Evolutionary conservation across 2,113 vertebrate species (phyloP).

Genomic region (Origma solitaria): DNA sequence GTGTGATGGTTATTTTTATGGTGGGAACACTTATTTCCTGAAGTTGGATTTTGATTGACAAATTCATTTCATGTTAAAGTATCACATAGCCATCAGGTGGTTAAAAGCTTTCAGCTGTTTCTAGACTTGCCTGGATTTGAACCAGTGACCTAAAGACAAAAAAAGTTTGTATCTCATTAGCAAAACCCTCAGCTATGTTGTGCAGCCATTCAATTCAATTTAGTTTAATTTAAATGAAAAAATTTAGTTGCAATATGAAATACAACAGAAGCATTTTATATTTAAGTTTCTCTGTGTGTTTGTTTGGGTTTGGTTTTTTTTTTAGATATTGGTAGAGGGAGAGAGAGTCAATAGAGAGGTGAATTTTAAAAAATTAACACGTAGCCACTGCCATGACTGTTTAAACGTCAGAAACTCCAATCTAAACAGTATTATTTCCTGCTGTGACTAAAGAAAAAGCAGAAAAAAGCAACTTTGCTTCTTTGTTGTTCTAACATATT

Average conservation of each 20-base stretch:
- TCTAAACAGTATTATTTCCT: slow-evolving; percentile 46
- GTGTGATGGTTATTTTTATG: not conserved
- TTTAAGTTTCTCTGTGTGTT: slow-evolving; percentile 29
- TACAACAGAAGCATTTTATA: slow-evolving; percentile 35
- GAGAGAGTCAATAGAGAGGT: slow-evolving; percentile 9
- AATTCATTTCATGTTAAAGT: slow-evolving; percentile 11
- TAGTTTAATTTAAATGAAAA: slow-evolving; percentile 33
- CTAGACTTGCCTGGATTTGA: slow-evolving; percentile 10
- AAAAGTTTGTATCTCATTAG: slow-evolving; percentile 53
- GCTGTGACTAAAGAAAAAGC: slow-evolving; percentile 48
- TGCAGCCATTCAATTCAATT: slow-evolving; percentile 16
- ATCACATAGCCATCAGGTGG: slow-evolving; percentile 14
- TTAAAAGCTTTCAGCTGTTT: slow-evolving; percentile 59
- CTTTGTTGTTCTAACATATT: slow-evolving; percentile 46
- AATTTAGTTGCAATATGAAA: slow-evolving; percentile 14
- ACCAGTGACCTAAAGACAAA: slow-evolving; percentile 39
- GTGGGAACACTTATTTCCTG: not conserved
- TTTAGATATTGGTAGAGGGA: not conserved
- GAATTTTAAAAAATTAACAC: slow-evolving; percentile 23
- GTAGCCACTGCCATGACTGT: not conserved
- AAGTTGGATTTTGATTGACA: slow-evolving; percentile 31
- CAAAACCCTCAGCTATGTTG: slow-evolving; percentile 12
- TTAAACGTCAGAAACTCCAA: slow-evolving; percentile 46
- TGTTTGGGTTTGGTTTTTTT: not conserved
- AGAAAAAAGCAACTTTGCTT: slow-evolving; percentile 46